phyloP scores from a whole-genome alignment of 2,797 vertebrate species.

The Pipistrellus nathusii region DNA sequence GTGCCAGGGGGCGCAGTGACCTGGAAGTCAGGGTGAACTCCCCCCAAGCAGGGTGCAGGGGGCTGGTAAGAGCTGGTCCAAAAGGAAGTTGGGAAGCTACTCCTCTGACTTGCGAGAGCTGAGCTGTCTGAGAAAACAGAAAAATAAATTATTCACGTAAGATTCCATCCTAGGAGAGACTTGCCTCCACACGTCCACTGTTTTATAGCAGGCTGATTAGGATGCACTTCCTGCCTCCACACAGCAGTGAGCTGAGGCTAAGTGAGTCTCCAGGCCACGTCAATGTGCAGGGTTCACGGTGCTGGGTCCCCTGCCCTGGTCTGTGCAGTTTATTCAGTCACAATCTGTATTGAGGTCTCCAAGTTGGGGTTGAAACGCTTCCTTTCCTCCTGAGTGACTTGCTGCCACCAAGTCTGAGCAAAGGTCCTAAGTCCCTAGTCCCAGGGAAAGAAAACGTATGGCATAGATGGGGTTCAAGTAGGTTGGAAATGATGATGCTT shows the following conservation, averaged over 20 bases:
- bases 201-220: conserved; percentile 20
- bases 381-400: neutral
- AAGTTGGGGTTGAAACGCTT: neutral
- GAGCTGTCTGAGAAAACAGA: conserved; percentile 90
- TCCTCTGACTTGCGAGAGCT: conserved; percentile 91
- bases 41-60: conserved; percentile 91
- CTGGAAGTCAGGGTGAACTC: conserved; percentile 94
- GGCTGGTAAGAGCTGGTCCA: conserved; percentile 95
- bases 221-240: neutral
- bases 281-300: neutral
- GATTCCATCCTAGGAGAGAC: conserved; percentile 43
- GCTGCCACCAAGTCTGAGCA: neutral
- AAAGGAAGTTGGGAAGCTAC: conserved; percentile 90
- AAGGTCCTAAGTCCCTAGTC: neutral
- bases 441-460: neutral
- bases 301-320: neutral
- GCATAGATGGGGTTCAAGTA: neutral
- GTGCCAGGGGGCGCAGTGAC: conserved; percentile 89
- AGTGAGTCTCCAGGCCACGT: neutral
- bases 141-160: conserved; percentile 71
- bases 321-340: neutral
- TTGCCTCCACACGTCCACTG: conserved; percentile 58
- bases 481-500: neutral
- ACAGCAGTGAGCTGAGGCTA: neutral
- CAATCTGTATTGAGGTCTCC: neutral